Conservation (phyloP, 2,888 invertebrate species). For the Idaea dimidiata region DNA sequence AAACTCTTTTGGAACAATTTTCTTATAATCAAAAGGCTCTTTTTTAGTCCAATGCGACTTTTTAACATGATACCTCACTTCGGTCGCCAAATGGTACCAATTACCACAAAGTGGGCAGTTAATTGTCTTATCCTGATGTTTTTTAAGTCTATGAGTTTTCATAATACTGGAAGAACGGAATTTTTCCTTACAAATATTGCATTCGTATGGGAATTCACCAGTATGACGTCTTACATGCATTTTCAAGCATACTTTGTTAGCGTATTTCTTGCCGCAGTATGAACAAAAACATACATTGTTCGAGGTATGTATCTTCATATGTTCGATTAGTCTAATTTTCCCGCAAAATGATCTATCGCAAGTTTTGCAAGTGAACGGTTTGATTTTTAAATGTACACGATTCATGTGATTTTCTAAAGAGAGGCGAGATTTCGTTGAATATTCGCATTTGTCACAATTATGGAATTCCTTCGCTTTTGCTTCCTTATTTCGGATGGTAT, state of each 20-base stretch:
- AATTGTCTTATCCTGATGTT: slow-evolving; percentile 45
- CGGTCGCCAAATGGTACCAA: slow-evolving; percentile 45
- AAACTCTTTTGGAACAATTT: slow-evolving; percentile 33
- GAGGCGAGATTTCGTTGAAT: slow-evolving; percentile 13
- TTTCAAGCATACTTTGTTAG: slow-evolving; percentile 44
- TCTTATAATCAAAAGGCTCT: slow-evolving; percentile 42
- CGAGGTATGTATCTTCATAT: slow-evolving; percentile 35
- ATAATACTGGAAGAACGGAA: slow-evolving; percentile 50
- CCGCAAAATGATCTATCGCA: slow-evolving; percentile 33
- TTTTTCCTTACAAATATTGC: slow-evolving; percentile 44
- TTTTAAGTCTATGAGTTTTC: slow-evolving; percentile 46
- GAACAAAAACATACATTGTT: slow-evolving; percentile 38
- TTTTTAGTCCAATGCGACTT: slow-evolving; percentile 48
- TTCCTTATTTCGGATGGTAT: neutral
- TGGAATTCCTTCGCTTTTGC: neutral
- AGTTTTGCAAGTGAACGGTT: slow-evolving; percentile 21
- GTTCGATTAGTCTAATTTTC: slow-evolving; percentile 38
- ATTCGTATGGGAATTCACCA: slow-evolving; percentile 45
- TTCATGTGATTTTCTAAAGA: slow-evolving; percentile 27
- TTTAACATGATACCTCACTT: slow-evolving; percentile 51
- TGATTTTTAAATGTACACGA: slow-evolving; percentile 25
- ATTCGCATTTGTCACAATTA: slow-evolving; percentile 19
- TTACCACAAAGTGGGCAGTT: slow-evolving; percentile 45
- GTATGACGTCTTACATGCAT: slow-evolving; percentile 50
- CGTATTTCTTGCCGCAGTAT: slow-evolving; percentile 43